Base-by-base conservation (phyloP, 2,113 vertebrate species). In the Macquaria ambigua region DNA sequence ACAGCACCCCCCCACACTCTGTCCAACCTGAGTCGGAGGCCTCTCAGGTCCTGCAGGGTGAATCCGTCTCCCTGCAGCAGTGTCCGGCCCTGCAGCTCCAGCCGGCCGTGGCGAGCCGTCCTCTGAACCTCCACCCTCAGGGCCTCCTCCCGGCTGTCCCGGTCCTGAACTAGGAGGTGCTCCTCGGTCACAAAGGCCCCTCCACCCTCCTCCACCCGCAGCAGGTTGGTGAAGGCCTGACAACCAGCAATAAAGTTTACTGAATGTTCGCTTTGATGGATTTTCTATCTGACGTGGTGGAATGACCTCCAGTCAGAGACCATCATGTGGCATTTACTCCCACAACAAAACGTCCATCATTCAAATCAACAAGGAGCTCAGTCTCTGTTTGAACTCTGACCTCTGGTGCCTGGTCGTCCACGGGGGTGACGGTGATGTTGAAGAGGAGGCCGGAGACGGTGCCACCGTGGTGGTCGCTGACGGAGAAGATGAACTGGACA, bases 401-500 rank as follows among this genome's bases (percentile, higher is more conserved):
- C 94, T 96, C 92, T 55, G 95, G 95, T 0, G 87, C 62, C 86
- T 96, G 94, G 89, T 97, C 93, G 87, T 96, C 95, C 90, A 96
- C 95, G 0, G 95, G 94, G 18, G 84, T 86, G 39, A 96, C 81
- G 28, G 94, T 96, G 88, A 96, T 95, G 77, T 96, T 96, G 76
- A 97, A 97, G 74, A 91, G 11, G 14, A 97, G 89, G 23, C 89
- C 93, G 23, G 81, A 84, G 86, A 97, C 34, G 0, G 89, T 43
- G 69, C 95, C 96, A 0, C 95, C 95, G 4, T 96, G 94, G n/a
- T 94, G 92, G 87, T 97, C 96, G 58, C 88, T 95, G 69, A 97
- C 94, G 3, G 96, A 96, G 91, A 97, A 97, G 74, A 94, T 82
- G 59, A 97, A 97, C 91, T 96, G 96, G 71, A 96, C 88, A 1